Base-by-base conservation (phyloP, 2,888 invertebrate genomes). In the Minunthozetes semirufus region DNA sequence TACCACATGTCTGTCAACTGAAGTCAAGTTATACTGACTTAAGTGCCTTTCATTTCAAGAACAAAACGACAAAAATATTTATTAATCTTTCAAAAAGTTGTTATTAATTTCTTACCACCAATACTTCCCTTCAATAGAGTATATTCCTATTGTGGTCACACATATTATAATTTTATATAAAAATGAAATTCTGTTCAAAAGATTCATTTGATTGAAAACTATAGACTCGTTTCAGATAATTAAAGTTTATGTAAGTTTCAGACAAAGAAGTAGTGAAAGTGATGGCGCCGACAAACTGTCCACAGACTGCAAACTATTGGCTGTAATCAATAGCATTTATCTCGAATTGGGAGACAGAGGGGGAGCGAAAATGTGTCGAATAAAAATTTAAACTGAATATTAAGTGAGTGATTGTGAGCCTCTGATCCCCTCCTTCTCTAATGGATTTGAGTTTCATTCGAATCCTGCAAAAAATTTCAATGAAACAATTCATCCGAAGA, bases 1-100 rank as follows among this genome's bases (percentile, higher is more conserved):
- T 9, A 29, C 17, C 15, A 61, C 61, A 27, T 29, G 61, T 2
- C 19, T 61, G 17, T 13, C 27, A 27, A 4, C 29, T 2, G 27
- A 29, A 27, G 27, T 22, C 27, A 61, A 61, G 61, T 61, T 27
- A 61, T 61, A 61, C 22, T 61, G 61, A 61, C 61, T 61, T 29
- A 61, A 61, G 15, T 27, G 61, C 61, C 61, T 61, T 27, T 5
- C 8, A 61, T 33, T 33, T 8, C 4, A 8, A 33, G 8, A 33
- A 33, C 3, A 29, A 13, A 5, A 29, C 27, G 61, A 22, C 27
- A 4, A 27, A 61, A 27, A 27, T 5, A 22, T n/a, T 53, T n/a
- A n/a, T n/a, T n/a, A n/a, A n/a, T n/a, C n/a, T 53, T n/a, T 53
- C 17, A n/a, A n/a, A n/a, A 17, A n/a, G 6, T 6, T 53, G 9